Base-by-base conservation (phyloP, 2,113 vertebrate genomes). In the Cepphus grylle region DNA sequence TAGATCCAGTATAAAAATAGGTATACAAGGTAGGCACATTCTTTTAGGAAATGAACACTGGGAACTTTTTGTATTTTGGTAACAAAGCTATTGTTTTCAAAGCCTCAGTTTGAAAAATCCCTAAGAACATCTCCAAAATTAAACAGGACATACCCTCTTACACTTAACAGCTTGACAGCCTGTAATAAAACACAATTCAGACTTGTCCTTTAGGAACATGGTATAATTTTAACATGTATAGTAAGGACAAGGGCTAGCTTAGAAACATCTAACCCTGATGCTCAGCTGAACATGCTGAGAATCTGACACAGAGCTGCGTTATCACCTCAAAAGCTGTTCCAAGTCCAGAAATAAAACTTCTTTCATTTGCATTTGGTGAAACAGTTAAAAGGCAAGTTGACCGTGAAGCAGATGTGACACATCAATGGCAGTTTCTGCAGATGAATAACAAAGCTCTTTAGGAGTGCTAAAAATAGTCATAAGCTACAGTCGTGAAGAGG, bases 401-500 rank as follows among this genome's bases (percentile, higher is more conserved):
- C 66, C 17, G 1, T 43, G 40, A 85, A 82, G 65, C 78, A 82
- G 90, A 84, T 93, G 72, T 67, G 30, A 9, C 43, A 45, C 77
- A 63, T 94, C 92, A 88, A 4, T 56, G 69, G 16, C 82, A 95
- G 73, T 84, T 97, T 79, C 55, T 94, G 58, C 47, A 94, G 81
- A 58, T 87, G 72, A 94, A 71, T 94, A 95, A 58, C 86, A 71
- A 88, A 91, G 49, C 76, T 94, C 79, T 93, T 95, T 11, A 80
- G 47, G 36, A 71, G 13, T 56, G 86, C 86, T 95, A 92, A 96
- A 97, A 93, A 88, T 93, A 96, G 59, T 61, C 15, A 63, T 14
- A 65, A 90, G 23, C 76, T 92, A 13, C 36, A 67, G 29, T 40
- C 3, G 8, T 53, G 55, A 69, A 89, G 90, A 88, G 36, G 30